Conservation (phyloP, 2,797 vertebrate genomes). For the Macrochelys suwanniensis region DNA sequence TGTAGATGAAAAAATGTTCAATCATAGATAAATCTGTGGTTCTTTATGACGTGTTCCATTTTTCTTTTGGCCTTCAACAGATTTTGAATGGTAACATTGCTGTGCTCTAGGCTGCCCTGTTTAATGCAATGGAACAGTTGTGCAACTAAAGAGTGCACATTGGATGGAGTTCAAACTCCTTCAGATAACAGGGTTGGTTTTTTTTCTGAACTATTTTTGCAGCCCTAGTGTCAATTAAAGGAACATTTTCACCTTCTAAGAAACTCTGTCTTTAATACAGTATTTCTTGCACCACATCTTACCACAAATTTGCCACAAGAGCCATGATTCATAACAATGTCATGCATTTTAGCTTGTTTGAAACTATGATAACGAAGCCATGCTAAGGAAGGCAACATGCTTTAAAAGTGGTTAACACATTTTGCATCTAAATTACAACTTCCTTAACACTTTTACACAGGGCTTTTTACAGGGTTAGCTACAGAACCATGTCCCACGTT, state of each 20-base stretch:
- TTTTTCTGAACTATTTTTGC: slow-evolving; percentile 41
- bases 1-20: slow-evolving; percentile 40
- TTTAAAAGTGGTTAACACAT: slow-evolving; percentile 28
- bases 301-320: slow-evolving; percentile 70
- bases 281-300: slow-evolving; percentile 47
- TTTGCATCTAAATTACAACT: not conserved
- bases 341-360: slow-evolving; percentile 43
- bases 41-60: not conserved
- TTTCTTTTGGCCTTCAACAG: not conserved
- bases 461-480: not conserved
- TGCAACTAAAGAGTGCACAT: slow-evolving; percentile 35
- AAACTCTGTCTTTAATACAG: slow-evolving; percentile 31
- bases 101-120: slow-evolving; percentile 6
- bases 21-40: not conserved
- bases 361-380: slow-evolving; percentile 63
- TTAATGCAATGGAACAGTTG: slow-evolving; percentile 16
- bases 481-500: not conserved
- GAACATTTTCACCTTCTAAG: slow-evolving; percentile 45
- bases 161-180: slow-evolving; percentile 7
- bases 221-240: slow-evolving; percentile 55
- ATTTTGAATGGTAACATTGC: slow-evolving; percentile 18
- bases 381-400: slow-evolving; percentile 54
- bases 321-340: slow-evolving; percentile 64
- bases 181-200: slow-evolving; percentile 11
- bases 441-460: slow-evolving; percentile 1